A percentile compares a stretch with the other conserved stretches of the same genome.
Conservation (phyloP, 2,888 invertebrate genomes). For the Sussaba pulchella region DNA sequence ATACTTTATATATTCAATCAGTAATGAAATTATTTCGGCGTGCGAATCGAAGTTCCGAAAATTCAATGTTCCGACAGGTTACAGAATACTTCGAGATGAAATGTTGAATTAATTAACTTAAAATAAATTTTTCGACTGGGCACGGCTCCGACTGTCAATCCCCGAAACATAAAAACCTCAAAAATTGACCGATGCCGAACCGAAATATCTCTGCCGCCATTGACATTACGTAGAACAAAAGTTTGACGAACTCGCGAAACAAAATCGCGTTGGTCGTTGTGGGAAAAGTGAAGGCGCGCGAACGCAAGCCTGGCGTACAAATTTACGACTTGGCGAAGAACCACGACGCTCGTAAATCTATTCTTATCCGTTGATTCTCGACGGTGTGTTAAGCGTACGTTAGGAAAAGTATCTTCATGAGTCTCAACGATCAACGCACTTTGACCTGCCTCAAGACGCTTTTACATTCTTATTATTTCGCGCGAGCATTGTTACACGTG, state of each 20-base stretch:
- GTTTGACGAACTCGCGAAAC: constrained; percentile 38
- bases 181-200: too few species aligned
- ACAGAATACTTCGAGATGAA: too few species aligned
- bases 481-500: background rate
- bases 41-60: too few species aligned
- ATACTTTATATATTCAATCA: too few species aligned
- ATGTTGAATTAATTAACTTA: too few species aligned
- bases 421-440: constrained; percentile 39
- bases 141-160: too few species aligned
- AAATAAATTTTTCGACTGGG: too few species aligned
- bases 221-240: too few species aligned
- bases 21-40: too few species aligned
- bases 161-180: too few species aligned
- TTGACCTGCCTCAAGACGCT: constrained; percentile 54
- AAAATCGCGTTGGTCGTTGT: background rate
- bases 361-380: constrained; percentile 56
- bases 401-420: constrained; percentile 29
- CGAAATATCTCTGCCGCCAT: too few species aligned
- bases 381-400: constrained; percentile 26
- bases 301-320: constrained; percentile 22
- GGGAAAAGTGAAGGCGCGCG: constrained; percentile 26
- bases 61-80: too few species aligned
- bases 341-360: constrained; percentile 56
- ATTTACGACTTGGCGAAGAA: constrained; percentile 48
- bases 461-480: background rate